Percentiles rank a stretch among this genome's conserved stretches.
These are phyloP conservation scores for Brachionus koreanus DNA, from an alignment of 1,140 invertebrate genomes.

Conservation along the genomic window DNA sequence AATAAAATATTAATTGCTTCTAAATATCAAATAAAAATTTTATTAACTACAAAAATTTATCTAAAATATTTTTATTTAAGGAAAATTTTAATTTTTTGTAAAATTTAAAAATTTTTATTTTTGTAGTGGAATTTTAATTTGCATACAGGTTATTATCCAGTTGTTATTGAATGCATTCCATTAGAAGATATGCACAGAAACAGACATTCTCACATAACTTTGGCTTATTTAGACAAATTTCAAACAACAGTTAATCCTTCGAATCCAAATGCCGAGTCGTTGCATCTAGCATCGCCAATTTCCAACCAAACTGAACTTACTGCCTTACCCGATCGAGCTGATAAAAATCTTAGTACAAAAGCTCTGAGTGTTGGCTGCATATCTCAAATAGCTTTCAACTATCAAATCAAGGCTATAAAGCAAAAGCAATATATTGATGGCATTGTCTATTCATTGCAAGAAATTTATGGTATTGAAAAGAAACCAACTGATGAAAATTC, in stretches of 20 bases:
- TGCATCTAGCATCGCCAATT: neutral
- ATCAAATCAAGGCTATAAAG: constrained; percentile 88
- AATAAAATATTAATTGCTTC: too few species aligned
- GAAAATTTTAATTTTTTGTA: too few species aligned
- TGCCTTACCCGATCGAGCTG: neutral
- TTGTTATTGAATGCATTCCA: constrained; percentile 38
- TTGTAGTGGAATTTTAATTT: constrained; percentile 44
- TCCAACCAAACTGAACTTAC: neutral
- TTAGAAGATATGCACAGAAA: neutral
- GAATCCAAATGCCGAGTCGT: neutral
- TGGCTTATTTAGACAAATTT: constrained; percentile 32
- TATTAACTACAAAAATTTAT: too few species aligned
- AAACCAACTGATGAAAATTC: constrained; percentile 61
- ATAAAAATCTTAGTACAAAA: neutral
- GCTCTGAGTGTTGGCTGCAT: constrained; percentile 40
- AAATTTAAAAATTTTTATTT: too few species aligned
- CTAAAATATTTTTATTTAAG: too few species aligned
- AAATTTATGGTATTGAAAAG: constrained; percentile 99
- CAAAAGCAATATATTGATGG: constrained; percentile 98
- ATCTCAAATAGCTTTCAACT: constrained; percentile 71
- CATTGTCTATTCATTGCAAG: constrained; percentile 89
- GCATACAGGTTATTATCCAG: constrained; percentile 7
- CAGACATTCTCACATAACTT: constrained; percentile 23
- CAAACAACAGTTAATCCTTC: neutral
- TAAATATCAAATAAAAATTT: too few species aligned